Evolutionary conservation across 2,888 invertebrate genomes (phyloP).

Genomic region (Dicyrtoma fusca): DNA sequence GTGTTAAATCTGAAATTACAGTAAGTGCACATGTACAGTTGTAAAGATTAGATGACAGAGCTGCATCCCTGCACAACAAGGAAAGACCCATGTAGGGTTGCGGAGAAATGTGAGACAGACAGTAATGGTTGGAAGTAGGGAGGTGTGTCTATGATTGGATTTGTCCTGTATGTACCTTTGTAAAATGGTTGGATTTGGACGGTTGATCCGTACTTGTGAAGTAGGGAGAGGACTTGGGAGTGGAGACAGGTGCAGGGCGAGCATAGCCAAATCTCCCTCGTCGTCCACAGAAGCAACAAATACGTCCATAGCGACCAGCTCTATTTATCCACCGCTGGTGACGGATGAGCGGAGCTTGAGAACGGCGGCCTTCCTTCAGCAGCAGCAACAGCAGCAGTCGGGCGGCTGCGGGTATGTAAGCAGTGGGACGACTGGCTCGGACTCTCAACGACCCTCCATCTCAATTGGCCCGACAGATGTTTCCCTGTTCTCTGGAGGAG

Average conservation of each 20-base stretch:
- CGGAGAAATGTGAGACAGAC: no score
- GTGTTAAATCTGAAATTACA: no score
- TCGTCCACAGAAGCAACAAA: slow-evolving; percentile 47
- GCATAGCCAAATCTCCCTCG: slow-evolving; percentile 41
- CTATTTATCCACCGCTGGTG: slow-evolving; percentile 34
- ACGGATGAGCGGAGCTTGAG: slow-evolving; percentile 17
- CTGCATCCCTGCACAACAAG: no score
- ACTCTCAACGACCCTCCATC: slow-evolving; percentile 26
- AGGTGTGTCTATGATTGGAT: no score
- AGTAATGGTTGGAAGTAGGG: no score
- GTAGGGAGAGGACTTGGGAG: slow-evolving; percentile 6
- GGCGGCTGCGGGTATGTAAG: not conserved
- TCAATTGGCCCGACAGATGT: not conserved
- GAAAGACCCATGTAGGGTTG: no score
- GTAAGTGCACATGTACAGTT: no score
- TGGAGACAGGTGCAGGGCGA: not conserved
- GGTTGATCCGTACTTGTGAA: not conserved
- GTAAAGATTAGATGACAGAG: no score
- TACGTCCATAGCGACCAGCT: slow-evolving; percentile 45
- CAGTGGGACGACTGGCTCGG: not conserved
- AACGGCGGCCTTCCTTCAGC: slow-evolving; percentile 2
- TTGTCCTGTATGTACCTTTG: no score
- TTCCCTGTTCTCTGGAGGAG: not conserved
- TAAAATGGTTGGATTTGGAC: no score
- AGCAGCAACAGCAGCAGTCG: not conserved